These are phyloP conservation scores for Choristoneura rosaceana DNA, from an alignment of 2,888 invertebrate genomes.

Conservation along the genomic window DNA sequence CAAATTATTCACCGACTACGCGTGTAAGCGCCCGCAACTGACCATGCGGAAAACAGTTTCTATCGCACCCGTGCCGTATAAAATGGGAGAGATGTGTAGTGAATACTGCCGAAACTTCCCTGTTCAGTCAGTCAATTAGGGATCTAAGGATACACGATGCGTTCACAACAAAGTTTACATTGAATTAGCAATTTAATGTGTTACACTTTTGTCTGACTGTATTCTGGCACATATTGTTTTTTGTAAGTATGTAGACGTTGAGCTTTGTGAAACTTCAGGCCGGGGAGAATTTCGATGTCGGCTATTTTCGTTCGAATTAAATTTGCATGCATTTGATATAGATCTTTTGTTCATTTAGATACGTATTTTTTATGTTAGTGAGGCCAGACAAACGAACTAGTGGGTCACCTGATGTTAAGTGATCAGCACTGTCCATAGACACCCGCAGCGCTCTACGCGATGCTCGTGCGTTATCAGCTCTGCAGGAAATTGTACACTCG, in stretches of 20 bases:
- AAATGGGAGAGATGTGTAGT: conserved; percentile 33
- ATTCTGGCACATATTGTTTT: neutral
- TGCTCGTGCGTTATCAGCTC: no score
- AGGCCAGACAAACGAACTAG: no score
- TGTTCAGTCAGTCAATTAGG: conserved; percentile 24
- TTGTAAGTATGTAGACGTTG: neutral
- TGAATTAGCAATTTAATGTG: conserved; percentile 19
- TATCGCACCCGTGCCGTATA: conserved; percentile 48
- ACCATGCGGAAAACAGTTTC: conserved; percentile 58
- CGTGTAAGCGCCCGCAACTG: conserved; percentile 67
- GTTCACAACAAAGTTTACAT: conserved; percentile 21
- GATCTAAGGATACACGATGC: conserved; percentile 7
- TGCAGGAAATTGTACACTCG: no score
- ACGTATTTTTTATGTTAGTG: neutral
- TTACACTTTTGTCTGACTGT: conserved; percentile 19
- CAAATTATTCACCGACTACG: conserved; percentile 75
- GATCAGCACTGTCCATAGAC: no score
- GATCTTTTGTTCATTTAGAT: neutral
- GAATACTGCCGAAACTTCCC: conserved; percentile 23
- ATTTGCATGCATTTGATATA: neutral
- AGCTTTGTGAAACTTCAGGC: conserved; percentile 4
- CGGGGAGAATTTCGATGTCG: neutral
- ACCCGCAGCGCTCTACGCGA: no score
- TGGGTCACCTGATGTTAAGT: no score
- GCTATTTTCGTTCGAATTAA: neutral